Percentiles rank a stretch among this genome's conserved stretches.
Evolutionary conservation across 1,140 invertebrate genomes (phyloP).

Genomic region (Harlomillsia oculata): DNA sequence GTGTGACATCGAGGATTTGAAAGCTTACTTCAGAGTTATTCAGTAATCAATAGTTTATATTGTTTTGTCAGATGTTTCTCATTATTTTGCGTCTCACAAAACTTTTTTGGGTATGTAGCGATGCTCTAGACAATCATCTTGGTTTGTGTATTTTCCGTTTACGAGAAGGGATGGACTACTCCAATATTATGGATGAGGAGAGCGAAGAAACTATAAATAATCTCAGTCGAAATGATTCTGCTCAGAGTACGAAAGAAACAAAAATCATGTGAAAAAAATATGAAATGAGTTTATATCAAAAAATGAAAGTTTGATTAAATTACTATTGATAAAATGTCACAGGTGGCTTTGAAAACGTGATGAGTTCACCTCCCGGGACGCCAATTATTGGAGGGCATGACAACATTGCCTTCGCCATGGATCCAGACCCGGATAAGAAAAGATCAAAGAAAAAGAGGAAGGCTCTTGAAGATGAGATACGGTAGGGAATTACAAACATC

Average conservation of each 20-base stretch:
- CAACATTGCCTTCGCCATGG: no score
- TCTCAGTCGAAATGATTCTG: slow-evolving; percentile 29
- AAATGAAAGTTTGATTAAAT: neutral
- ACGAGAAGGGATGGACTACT: slow-evolving; percentile 45
- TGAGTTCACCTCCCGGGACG: no score
- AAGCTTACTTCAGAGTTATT: slow-evolving; percentile 51
- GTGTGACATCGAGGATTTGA: slow-evolving; percentile 41
- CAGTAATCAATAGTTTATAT: slow-evolving; percentile 42
- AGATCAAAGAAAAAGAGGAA: slow-evolving; percentile 11
- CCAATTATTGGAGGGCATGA: no score
- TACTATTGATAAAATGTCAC: no score
- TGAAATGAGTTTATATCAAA: neutral
- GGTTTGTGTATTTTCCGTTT: slow-evolving; percentile 49
- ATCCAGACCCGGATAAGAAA: no score
- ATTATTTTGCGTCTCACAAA: neutral
- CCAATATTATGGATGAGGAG: slow-evolving; percentile 41
- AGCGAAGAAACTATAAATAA: slow-evolving; percentile 34
- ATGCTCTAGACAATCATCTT: slow-evolving; percentile 50
- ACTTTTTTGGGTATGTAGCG: slow-evolving; percentile 38
- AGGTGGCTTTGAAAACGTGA: no score
- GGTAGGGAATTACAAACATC: neutral
- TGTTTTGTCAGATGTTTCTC: neutral
- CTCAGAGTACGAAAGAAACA: slow-evolving; percentile 8
- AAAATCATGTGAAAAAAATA: neutral
- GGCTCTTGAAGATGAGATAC: neutral